These are phyloP conservation scores for Clupea harengus DNA, from an alignment of 2,113 vertebrate species.

Conservation along the genomic window DNA sequence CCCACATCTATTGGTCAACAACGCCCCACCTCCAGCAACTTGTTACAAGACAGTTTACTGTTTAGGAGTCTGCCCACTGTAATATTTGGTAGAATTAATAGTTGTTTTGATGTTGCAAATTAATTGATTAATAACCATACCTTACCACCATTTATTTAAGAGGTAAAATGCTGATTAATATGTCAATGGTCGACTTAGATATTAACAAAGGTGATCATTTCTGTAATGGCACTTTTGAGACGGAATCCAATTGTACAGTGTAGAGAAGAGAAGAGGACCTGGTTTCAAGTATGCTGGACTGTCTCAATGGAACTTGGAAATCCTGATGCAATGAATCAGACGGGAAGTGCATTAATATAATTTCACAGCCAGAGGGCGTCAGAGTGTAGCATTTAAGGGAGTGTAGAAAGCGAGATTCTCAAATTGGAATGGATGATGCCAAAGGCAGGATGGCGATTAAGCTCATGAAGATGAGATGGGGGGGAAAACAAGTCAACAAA, in stretches of 20 bases:
- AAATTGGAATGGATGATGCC: not conserved
- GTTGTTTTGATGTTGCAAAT: not conserved
- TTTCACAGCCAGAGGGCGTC: not conserved
- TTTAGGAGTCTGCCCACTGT: not conserved
- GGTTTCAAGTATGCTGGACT: not conserved
- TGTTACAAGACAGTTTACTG: not conserved
- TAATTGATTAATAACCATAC: not conserved
- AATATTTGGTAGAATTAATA: not conserved
- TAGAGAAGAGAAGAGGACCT: no score
- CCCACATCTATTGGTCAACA: not conserved
- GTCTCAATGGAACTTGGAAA: not conserved
- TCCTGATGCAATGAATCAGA: not conserved
- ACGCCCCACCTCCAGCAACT: not conserved
- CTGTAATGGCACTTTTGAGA: not conserved
- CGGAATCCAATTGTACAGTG: no score
- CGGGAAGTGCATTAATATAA: not conserved
- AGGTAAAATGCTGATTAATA: not conserved
- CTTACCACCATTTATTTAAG: not conserved
- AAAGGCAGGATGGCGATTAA: not conserved
- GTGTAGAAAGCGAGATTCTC: no score
- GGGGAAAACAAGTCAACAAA: no score
- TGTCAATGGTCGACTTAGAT: not conserved
- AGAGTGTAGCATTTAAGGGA: not conserved
- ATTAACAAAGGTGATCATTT: not conserved
- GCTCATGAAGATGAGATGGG: no score